phyloP scores from a whole-genome alignment of 2,113 vertebrate species.

The Boulengerochromis microlepis region DNA sequence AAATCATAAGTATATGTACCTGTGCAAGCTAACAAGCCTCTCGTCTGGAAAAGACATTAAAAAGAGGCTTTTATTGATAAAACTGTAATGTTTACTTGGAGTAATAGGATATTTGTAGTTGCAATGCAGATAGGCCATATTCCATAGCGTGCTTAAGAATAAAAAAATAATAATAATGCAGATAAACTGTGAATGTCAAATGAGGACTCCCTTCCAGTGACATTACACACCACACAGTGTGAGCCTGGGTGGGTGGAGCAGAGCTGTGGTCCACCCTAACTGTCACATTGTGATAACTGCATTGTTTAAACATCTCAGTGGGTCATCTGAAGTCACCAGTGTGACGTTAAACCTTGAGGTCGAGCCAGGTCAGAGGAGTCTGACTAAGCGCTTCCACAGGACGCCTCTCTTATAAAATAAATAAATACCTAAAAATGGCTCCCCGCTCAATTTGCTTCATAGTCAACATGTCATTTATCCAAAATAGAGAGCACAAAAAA shows the following conservation, averaged over 20 bases:
- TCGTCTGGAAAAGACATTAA: not conserved
- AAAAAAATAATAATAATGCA: not conserved
- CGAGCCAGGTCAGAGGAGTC: not conserved
- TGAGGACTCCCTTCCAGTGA: not conserved
- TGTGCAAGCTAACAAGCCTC: not conserved
- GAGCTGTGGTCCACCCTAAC: not conserved
- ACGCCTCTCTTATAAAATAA: not conserved
- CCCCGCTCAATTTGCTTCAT: not conserved
- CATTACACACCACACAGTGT: not conserved
- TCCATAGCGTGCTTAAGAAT: not conserved
- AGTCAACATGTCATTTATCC: not conserved
- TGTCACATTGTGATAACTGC: not conserved
- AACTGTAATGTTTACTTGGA: not conserved
- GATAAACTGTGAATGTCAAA: not conserved
- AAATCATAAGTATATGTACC: not conserved
- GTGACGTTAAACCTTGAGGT: conserved; percentile 1
- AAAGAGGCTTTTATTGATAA: not conserved
- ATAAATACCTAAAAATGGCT: not conserved
- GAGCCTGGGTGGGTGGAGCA: not conserved
- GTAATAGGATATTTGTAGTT: not conserved
- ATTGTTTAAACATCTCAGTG: not conserved
- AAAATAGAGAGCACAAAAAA: not conserved
- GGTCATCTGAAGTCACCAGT: conserved; percentile 17
- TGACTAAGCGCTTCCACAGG: not conserved
- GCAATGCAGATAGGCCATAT: not conserved